A percentile compares a stretch with the other conserved stretches of the same genome.
These are phyloP conservation scores for Drosophila sturtevanti DNA, from an alignment of 1,140 invertebrate genomes.

Conservation along the genomic window DNA sequence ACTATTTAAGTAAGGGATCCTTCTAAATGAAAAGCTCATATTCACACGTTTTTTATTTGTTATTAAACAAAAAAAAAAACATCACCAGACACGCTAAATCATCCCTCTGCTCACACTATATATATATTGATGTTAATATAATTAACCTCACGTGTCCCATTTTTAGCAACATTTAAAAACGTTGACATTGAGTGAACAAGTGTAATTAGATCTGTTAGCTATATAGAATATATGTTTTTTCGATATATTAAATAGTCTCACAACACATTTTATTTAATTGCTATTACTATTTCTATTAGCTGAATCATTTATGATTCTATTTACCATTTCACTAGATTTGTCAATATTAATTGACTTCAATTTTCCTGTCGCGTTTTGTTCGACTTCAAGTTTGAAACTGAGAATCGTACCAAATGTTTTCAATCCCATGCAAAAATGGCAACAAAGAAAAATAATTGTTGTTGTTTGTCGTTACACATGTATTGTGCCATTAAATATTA, in stretches of 20 bases:
- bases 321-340: constrained; percentile 9
- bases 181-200: constrained; percentile 28
- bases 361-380: constrained; percentile 42
- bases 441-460: constrained; percentile 8
- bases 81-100: not conserved
- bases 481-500: constrained; percentile 52
- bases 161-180: constrained; percentile 31
- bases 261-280: not conserved
- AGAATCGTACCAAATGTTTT: constrained; percentile 65
- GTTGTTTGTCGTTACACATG: constrained; percentile 51
- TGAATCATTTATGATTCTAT: not conserved
- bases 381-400: constrained; percentile 68
- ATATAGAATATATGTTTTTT: not conserved
- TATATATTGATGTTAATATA: constrained; percentile 7
- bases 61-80: not conserved
- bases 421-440: constrained; percentile 54
- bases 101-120: not conserved
- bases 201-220: not conserved
- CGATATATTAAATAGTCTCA: not conserved
- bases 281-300: not conserved
- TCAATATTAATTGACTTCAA: constrained; percentile 11
- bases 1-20: too few species aligned
- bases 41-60: too few species aligned
- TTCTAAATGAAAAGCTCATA: too few species aligned
- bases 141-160: constrained; percentile 37